Base-by-base conservation (phyloP, 2,113 vertebrate species). In the Silurus asotus region DNA sequence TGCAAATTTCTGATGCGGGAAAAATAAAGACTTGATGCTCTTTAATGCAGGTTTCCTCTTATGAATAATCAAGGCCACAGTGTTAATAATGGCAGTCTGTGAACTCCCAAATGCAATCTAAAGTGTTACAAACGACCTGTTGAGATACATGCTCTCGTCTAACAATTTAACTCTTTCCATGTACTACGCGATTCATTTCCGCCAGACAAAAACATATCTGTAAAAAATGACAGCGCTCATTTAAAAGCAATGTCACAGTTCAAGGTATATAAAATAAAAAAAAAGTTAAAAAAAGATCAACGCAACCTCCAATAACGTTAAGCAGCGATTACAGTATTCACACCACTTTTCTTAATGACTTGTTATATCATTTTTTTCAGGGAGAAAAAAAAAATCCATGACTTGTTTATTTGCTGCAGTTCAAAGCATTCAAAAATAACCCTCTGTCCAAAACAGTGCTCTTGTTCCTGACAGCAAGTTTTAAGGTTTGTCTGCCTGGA, bases 391-490 rank as follows among this genome's bases (percentile, higher is more conserved):
- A n/a, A 1, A 49, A 4, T 48, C 9, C 64, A 20, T 28, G 77
- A 56, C 49, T 51, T 81, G 61, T 65, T 53, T 65, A 51, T 65
- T 53, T 82, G 80, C 48, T 82, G 59, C 61, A 45, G 65, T 45
- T 65, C 45, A 64, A 81, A 81, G 79, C 79, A 51, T 81, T 65
- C 6, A 81, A 65, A 82, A 53, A 64, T 49, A 82, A 17, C 28
- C 17, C 3, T 25, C 23, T 65, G 80, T 3, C 61, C 45, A 65
- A 65, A 81, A 81, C 61, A 28, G 45, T 48, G 23, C 4, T 59
- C 77, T 61, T 0, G 80, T 9, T 65, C n/a, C 61, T 82, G 23
- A 82, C 80, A 82, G 45, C 61, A 28, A 51, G 48, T 25, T 11
- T 15, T 64, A 25, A 51, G 61, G 8, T 64, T 65, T 51, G 59